These are phyloP conservation scores for Pimpla rufipes DNA, from an alignment of 2,888 invertebrate species.

Conservation along the genomic window DNA sequence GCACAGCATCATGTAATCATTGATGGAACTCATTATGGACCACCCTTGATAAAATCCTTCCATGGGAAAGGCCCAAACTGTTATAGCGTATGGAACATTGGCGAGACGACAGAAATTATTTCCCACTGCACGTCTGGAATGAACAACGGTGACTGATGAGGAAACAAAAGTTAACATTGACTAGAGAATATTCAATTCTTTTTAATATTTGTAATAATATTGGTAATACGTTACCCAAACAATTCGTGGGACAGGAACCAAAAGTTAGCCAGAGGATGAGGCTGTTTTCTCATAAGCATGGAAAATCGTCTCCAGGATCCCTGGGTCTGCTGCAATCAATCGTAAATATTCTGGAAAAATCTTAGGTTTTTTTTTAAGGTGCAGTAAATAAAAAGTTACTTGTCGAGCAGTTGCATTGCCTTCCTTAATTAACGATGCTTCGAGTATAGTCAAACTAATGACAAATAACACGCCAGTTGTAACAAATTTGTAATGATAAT, in stretches of 20 bases:
- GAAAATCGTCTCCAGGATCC: constrained; percentile 10
- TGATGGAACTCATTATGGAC: constrained; percentile 73
- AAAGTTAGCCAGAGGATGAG: constrained; percentile 55
- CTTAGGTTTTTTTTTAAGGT: not conserved
- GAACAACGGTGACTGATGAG: constrained; percentile 22
- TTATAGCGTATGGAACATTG: constrained; percentile 73
- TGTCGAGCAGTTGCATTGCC: constrained; percentile 12
- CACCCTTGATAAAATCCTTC: constrained; percentile 75
- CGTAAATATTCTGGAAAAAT: not conserved
- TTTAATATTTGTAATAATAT: not conserved
- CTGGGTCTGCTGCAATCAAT: not conserved
- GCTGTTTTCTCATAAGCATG: constrained; percentile 5
- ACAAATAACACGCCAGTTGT: constrained; percentile 69
- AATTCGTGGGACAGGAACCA: constrained; percentile 72
- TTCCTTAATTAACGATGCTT: constrained; percentile 57
- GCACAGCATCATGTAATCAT: constrained; percentile 77
- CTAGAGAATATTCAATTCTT: not conserved
- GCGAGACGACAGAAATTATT: constrained; percentile 74
- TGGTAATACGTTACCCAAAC: constrained; percentile 72
- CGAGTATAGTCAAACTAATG: constrained; percentile 58
- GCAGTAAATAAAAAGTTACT: constrained; percentile 38
- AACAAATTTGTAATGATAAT: constrained; percentile 67
- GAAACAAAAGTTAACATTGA: constrained; percentile 39
- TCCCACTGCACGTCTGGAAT: constrained; percentile 67
- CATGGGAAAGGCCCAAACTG: constrained; percentile 70